These are phyloP conservation scores for Phylloscopus whistleri DNA, from an alignment of 2,113 vertebrate species.

Conservation along the genomic window DNA sequence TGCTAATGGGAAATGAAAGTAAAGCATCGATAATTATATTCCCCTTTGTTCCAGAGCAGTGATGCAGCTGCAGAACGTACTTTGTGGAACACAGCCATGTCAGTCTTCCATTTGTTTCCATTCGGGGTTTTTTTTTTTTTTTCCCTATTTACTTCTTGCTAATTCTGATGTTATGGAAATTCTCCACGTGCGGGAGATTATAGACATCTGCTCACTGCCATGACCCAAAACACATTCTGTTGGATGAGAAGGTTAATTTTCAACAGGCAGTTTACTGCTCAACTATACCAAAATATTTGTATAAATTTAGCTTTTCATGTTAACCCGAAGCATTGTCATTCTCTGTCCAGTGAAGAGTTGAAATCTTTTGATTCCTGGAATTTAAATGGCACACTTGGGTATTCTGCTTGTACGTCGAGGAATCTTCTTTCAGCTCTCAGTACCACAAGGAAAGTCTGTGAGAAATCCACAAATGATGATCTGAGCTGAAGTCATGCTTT, in stretches of 20 bases:
- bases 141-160: constrained; percentile 9
- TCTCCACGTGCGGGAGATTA: constrained; percentile 49
- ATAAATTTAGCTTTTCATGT: neutral
- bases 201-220: constrained; percentile 17
- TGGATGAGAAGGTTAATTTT: constrained; percentile 34
- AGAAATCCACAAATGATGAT: constrained; percentile 1
- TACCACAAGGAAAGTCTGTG: neutral
- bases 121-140: neutral
- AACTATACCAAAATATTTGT: neutral
- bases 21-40: constrained; percentile 42
- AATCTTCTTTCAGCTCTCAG: neutral
- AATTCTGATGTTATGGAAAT: constrained; percentile 58
- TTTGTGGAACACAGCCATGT: constrained; percentile 1
- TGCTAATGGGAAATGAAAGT: constrained; percentile 38
- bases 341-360: neutral
- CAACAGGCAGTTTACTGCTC: neutral
- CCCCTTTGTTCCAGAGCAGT: constrained; percentile 41
- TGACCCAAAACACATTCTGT: neutral
- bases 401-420: neutral
- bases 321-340: neutral
- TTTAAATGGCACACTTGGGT: neutral
- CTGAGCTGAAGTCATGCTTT: neutral
- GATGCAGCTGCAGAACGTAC: constrained; percentile 38
- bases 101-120: constrained; percentile 40
- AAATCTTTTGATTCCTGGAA: neutral